phyloP scores from a whole-genome alignment of 2,113 vertebrate species.

The Hyla sarda region DNA sequence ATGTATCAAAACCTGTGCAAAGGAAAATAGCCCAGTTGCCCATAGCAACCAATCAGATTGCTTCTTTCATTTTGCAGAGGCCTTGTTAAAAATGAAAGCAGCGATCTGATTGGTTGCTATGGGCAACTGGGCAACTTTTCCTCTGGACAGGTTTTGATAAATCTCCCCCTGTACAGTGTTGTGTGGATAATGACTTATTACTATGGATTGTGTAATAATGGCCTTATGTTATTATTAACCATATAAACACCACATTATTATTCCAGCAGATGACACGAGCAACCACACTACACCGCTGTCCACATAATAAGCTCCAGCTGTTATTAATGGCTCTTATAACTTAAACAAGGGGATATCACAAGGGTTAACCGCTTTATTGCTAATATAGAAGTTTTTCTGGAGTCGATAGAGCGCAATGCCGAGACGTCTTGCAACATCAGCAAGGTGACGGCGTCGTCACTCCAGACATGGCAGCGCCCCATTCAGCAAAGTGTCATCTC shows the following conservation, averaged over 20 bases:
- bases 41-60: too few relatives aligned
- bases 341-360: too few relatives aligned
- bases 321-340: not conserved
- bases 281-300: not conserved
- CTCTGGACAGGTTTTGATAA: too few relatives aligned
- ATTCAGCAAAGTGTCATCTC: conserved; percentile 36
- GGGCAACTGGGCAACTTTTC: too few relatives aligned
- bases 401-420: not conserved
- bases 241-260: not conserved
- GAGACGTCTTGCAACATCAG: not conserved
- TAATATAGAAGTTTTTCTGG: not conserved
- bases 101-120: too few relatives aligned
- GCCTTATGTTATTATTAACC: not conserved
- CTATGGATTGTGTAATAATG: not conserved
- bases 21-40: too few relatives aligned
- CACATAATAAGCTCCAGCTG: not conserved
- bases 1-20: too few relatives aligned
- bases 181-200: not conserved
- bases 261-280: not conserved
- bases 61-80: too few relatives aligned
- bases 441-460: not conserved
- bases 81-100: too few relatives aligned
- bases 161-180: too few relatives aligned
- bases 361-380: too few relatives aligned
- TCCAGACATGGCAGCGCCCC: conserved; percentile 18